A percentile compares a stretch with the other conserved stretches of the same genome.
Evolutionary conservation across 2,888 invertebrate genomes (phyloP).

Genomic region (Glomeris marginata): DNA sequence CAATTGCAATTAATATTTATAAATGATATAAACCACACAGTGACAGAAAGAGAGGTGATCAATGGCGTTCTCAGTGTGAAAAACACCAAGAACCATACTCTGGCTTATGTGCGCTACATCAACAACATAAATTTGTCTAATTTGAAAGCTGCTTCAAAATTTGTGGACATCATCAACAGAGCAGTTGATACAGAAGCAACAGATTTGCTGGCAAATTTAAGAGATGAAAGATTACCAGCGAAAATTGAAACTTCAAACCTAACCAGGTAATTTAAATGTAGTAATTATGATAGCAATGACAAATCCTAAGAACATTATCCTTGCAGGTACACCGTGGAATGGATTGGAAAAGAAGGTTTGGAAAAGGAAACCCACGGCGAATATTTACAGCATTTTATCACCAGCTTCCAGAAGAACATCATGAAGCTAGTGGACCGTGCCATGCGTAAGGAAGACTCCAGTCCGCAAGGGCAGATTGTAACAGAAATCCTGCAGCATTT

Average conservation of each 20-base stretch:
- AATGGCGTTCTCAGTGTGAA: conserved; percentile 85
- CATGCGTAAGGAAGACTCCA: conserved; percentile 89
- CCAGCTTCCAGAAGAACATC: conserved; percentile 86
- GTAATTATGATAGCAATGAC: too few species aligned
- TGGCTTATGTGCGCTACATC: conserved; percentile 83
- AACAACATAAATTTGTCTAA: conserved; percentile 95
- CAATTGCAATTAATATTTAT: background rate
- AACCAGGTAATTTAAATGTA: conserved; percentile 47
- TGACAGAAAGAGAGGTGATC: conserved; percentile 94
- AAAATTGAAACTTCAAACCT: conserved; percentile 79
- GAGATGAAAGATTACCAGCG: conserved; percentile 75
- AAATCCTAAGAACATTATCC: background rate
- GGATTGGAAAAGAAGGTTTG: conserved; percentile 90
- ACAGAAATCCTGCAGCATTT: conserved; percentile 89
- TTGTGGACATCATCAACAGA: conserved; percentile 83
- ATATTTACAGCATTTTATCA: conserved; percentile 83
- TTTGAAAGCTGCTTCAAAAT: conserved; percentile 81
- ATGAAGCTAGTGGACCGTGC: conserved; percentile 82
- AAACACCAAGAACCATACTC: conserved; percentile 86
- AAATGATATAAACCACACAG: conserved; percentile 35
- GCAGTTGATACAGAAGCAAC: conserved; percentile 87
- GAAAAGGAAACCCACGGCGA: conserved; percentile 85
- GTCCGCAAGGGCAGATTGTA: conserved; percentile 82
- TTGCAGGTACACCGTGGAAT: conserved; percentile 77
- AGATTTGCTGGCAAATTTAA: conserved; percentile 65